Percentiles rank a stretch among this genome's conserved stretches.
These are phyloP conservation scores for Venustaconcha ellipsiformis DNA, from an alignment of 1,140 invertebrate genomes.

Conservation along the genomic window DNA sequence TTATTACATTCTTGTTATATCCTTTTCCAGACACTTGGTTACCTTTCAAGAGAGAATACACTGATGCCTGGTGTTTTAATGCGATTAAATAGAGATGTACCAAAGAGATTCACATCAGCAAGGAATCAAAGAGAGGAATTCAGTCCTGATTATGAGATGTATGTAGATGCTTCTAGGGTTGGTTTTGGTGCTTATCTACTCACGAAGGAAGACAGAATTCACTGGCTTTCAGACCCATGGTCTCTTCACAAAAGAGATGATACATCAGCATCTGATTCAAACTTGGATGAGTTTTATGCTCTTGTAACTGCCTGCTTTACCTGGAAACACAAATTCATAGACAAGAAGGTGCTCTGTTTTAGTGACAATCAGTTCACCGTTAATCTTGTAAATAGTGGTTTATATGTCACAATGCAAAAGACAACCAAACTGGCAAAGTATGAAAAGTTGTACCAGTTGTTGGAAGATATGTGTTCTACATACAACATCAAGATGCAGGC, in stretches of 20 bases:
- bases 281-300: conserved; percentile 41
- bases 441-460: conserved; percentile 27
- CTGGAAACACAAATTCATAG: conserved; percentile 53
- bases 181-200: conserved; percentile 52
- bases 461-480: conserved; percentile 30
- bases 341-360: conserved; percentile 41
- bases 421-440: background rate
- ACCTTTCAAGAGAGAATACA: conserved; percentile 25
- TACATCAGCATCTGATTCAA: background rate
- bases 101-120: background rate
- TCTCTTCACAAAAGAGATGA: background rate
- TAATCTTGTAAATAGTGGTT: conserved; percentile 33
- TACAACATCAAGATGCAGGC: conserved; percentile 36
- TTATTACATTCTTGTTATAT: background rate
- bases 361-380: conserved; percentile 37
- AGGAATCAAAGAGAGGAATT: conserved; percentile 6
- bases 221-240: conserved; percentile 40
- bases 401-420: background rate
- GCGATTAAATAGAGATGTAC: background rate
- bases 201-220: conserved; percentile 18
- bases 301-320: conserved; percentile 44
- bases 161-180: conserved; percentile 42
- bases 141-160: conserved; percentile 39
- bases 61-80: background rate
- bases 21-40: conserved; percentile 26